Evolutionary conservation across 2,113 vertebrate genomes (phyloP), one percentile per base, ranked within the genome.

Genomic region (Lates calcarifer): DNA sequence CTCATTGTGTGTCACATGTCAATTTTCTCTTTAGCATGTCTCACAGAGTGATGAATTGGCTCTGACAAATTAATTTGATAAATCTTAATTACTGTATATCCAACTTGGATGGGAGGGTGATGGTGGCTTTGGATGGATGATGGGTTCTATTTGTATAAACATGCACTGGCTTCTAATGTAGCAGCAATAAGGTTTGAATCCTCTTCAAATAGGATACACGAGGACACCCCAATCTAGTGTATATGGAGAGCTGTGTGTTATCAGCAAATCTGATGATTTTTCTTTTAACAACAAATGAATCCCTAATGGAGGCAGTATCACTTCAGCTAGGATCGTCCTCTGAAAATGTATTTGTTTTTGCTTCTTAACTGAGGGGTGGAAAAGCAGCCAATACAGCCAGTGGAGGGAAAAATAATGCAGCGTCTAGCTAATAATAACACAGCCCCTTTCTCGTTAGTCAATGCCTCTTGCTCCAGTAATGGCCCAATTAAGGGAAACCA

Each of bases 401-500:
- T 62, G 79, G 80, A 86, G 81, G 83, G 80, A 61, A 63, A 84
- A 90, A 84, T 79, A 84, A 88, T 65, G 73, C 24, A 51, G 47
- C 49, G 84, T 79, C 86, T 78, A 43, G 67, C 77, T 90, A 67
- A 88, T 87, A 91, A 91, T 84, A 90, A 89, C 72, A 83, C 39
- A 80, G 71, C 74, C 82, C 63, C 76, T 73, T 47, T 83, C 85
- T 91, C 81, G 65, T 92, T 92, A 90, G 79, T 90, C 87, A 80
- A 65, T 86, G 86, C 86, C 87, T 90, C 86, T 79, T 88, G 79
- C 78, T 88, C 84, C 78, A 86, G 84, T 93, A 94, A 93, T 89
- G 87, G 84, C 76, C 93, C 88, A 93, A 90, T 94, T 93, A 94
- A 87, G 67, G 71, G 74, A 83, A 90, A 81, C 84, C 86, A 88